These are phyloP conservation scores for Nineta flava DNA, from an alignment of 2,888 invertebrate genomes.

Conservation along the genomic window DNA sequence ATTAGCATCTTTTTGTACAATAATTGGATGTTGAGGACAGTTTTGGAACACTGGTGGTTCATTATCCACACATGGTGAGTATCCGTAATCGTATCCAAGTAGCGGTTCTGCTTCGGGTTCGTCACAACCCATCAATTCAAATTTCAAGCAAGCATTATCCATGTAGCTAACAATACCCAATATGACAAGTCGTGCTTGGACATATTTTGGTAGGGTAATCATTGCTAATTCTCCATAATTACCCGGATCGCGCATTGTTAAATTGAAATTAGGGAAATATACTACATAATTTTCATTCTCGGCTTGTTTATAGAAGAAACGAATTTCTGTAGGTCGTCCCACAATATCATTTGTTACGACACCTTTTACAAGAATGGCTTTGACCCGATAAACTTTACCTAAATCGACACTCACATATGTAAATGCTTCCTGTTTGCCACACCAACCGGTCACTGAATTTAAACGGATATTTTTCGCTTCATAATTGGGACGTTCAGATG, in stretches of 20 bases:
- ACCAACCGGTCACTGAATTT: constrained; percentile 91
- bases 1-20: constrained; percentile 74
- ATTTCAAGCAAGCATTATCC: constrained; percentile 91
- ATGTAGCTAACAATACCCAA: constrained; percentile 92
- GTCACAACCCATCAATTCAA: constrained; percentile 92
- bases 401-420: constrained; percentile 92
- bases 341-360: constrained; percentile 91
- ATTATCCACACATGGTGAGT: constrained; percentile 83
- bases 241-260: constrained; percentile 89
- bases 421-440: constrained; percentile 92
- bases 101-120: constrained; percentile 67
- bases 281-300: constrained; percentile 91
- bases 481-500: constrained; percentile 83
- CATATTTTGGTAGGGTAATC: constrained; percentile 87
- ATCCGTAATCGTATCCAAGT: constrained; percentile 85
- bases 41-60: constrained; percentile 95
- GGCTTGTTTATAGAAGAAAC: constrained; percentile 92
- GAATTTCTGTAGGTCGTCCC: constrained; percentile 87
- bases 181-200: constrained; percentile 86
- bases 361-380: constrained; percentile 84
- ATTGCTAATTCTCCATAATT: constrained; percentile 93
- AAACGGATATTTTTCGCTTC: constrained; percentile 78
- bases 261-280: constrained; percentile 90
- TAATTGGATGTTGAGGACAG: constrained; percentile 83
- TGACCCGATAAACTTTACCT: constrained; percentile 81